Evolutionary conservation across 1,140 invertebrate species (phyloP).

Genomic region (Centruroides sculpturatus): DNA sequence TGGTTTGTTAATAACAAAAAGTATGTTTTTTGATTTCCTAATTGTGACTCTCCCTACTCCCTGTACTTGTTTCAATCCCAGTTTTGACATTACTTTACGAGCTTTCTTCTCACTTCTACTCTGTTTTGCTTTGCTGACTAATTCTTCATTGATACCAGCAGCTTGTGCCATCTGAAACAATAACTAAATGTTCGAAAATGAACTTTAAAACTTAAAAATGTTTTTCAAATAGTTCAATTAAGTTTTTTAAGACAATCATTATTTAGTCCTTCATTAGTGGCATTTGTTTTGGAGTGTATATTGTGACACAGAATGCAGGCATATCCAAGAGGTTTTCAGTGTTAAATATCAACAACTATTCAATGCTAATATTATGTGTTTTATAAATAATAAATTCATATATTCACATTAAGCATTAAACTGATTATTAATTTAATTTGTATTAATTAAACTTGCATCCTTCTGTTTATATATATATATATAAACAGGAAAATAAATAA

Average conservation of each 20-base stretch:
- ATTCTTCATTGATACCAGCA: constrained; percentile 59
- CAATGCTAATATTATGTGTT: too few relatives aligned
- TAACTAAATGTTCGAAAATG: background rate
- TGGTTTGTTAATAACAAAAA: constrained; percentile 98
- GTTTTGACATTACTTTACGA: constrained; percentile 96
- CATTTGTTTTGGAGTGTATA: background rate
- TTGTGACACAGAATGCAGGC: background rate
- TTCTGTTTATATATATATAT: too few relatives aligned
- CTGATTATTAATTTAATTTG: too few relatives aligned
- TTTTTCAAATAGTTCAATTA: background rate
- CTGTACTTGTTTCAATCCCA: constrained; percentile 86
- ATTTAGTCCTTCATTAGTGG: background rate
- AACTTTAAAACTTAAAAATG: background rate
- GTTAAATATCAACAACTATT: too few relatives aligned
- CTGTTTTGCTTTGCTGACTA: constrained; percentile 90
- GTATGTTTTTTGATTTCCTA: constrained; percentile 96
- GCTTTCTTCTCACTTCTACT: constrained; percentile 98
- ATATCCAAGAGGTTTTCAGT: too few relatives aligned
- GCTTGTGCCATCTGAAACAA: constrained; percentile 36
- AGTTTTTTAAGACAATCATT: background rate
- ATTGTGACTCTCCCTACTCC: constrained; percentile 96
- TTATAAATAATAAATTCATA: too few relatives aligned
- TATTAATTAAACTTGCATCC: too few relatives aligned
- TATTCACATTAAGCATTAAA: too few relatives aligned
- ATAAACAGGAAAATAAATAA: too few relatives aligned